Evolutionary conservation across 92 coral and sea anemone genomes (phyloP).

Genomic region (Plumapathes pennacea): DNA sequence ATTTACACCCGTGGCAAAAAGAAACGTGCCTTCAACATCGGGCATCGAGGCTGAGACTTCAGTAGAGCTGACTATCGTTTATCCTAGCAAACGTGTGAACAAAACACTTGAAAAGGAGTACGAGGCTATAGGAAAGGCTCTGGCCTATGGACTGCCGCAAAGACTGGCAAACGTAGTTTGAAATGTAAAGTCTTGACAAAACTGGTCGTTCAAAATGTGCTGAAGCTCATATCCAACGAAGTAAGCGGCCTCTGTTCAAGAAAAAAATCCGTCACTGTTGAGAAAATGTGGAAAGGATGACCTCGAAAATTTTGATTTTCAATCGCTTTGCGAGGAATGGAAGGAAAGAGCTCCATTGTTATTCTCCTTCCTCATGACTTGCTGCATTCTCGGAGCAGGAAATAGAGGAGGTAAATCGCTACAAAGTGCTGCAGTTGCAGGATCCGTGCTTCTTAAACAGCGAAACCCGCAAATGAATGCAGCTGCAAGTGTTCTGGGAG

Average conservation of each 20-base stretch:
- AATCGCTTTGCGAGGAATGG: constrained; percentile 58
- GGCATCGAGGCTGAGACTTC: constrained; percentile 1
- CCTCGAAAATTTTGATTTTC: constrained; percentile 21
- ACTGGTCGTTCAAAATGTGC: constrained; percentile 25
- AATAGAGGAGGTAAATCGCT: constrained; percentile 21
- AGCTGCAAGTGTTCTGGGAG: constrained; percentile 41
- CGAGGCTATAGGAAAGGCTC: constrained; percentile 35
- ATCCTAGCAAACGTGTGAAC: constrained; percentile 40
- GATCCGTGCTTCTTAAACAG: constrained; percentile 43
- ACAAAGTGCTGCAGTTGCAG: constrained; percentile 44
- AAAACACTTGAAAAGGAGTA: constrained; percentile 21
- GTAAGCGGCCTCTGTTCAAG: constrained; percentile 41
- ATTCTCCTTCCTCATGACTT: constrained; percentile 40
- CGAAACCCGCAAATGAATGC: constrained; percentile 44
- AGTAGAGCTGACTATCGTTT: constrained; percentile 25
- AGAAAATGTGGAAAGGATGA: constrained; percentile 39
- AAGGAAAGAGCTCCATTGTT: constrained; percentile 58
- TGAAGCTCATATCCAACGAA: constrained; percentile 13
- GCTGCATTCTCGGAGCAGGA: constrained; percentile 14
- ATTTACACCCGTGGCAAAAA: constrained; percentile 17
- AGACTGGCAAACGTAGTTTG: constrained; percentile 44
- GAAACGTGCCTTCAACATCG: constrained; percentile 1
- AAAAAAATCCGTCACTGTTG: constrained; percentile 51
- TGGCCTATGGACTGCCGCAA: constrained; percentile 29
- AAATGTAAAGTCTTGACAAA: constrained; percentile 28